Evolutionary conservation across 2,113 vertebrate species (phyloP).

Genomic region (Myotis lucifugus): DNA sequence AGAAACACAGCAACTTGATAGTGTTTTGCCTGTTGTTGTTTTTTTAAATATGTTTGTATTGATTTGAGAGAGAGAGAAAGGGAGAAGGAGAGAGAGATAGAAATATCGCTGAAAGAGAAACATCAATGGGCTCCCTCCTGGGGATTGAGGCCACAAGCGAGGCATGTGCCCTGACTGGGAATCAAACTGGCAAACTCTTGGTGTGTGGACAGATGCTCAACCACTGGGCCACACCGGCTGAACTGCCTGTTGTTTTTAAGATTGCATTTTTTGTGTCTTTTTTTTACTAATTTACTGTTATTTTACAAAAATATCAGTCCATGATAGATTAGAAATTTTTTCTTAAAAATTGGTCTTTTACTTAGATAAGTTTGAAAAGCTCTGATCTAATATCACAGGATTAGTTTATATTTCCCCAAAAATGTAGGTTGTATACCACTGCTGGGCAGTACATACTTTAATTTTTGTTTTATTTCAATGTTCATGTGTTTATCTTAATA

Average conservation of each 20-base stretch:
- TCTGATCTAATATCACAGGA: neutral
- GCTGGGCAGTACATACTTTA: neutral
- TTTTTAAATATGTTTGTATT: too few relatives aligned
- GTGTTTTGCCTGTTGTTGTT: neutral
- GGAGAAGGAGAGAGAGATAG: too few relatives aligned
- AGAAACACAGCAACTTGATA: neutral
- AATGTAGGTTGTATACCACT: neutral
- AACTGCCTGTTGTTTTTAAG: too few relatives aligned
- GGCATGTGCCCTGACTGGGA: too few relatives aligned
- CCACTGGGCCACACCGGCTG: too few relatives aligned
- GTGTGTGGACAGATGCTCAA: too few relatives aligned
- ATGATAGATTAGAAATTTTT: neutral
- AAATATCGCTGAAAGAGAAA: too few relatives aligned
- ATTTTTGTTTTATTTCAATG: conserved; percentile 32
- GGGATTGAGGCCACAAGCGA: too few relatives aligned
- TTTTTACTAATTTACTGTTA: conserved; percentile 21
- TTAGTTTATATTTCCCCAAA: neutral
- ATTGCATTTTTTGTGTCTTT: neutral
- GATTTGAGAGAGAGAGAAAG: too few relatives aligned
- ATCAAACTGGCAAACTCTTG: too few relatives aligned
- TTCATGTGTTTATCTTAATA: conserved; percentile 39
- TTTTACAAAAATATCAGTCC: conserved; percentile 4
- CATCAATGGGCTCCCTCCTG: too few relatives aligned
- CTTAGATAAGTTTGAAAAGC: conserved; percentile 11
- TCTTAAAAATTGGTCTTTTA: neutral